Evolutionary conservation across 2,888 invertebrate species (phyloP), one percentile per base, ranked within the genome.

Genomic region (Tetropium fuscum): DNA sequence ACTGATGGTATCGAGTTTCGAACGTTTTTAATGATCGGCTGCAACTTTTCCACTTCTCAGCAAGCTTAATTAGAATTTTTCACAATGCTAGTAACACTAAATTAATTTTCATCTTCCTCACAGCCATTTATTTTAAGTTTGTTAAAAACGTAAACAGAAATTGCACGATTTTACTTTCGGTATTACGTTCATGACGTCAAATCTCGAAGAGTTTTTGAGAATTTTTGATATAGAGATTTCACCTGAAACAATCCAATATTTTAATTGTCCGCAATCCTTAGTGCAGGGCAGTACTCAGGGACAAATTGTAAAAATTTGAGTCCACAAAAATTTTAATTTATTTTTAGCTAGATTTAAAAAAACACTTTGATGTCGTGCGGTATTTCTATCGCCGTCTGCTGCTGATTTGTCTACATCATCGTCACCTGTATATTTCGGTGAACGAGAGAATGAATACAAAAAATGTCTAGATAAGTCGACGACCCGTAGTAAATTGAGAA

Each of bases 401-500:
- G n/a, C n/a, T n/a, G n/a, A n/a, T n/a, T n/a, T n/a, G n/a, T n/a
- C n/a, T n/a, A n/a, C n/a, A n/a, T n/a, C n/a, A n/a, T n/a, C n/a
- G n/a, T n/a, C n/a, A n/a, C n/a, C n/a, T n/a, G n/a, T n/a, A n/a
- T n/a, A n/a, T n/a, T n/a, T n/a, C n/a, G n/a, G n/a, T n/a, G n/a
- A n/a, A n/a, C n/a, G n/a, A n/a, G n/a, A n/a, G n/a, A n/a, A n/a
- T n/a, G n/a, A n/a, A n/a, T n/a, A n/a, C n/a, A n/a, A n/a, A n/a
- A n/a, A 34, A 34, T 13, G 34, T 34, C 34, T 34, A 34, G 13
- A 2, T 34, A 34, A 34, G 34, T 34, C 15, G 13, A 1, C 13
- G 63, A 60, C 56, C 54, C 41, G 55, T 25, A n/a, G n/a, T n/a
- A 49, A 60, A 63, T 68, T 71, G 72, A 72, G 70, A 72, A 69